These are phyloP conservation scores for Micromesistius poutassou DNA, from an alignment of 2,797 vertebrate genomes.

Conservation along the genomic window DNA sequence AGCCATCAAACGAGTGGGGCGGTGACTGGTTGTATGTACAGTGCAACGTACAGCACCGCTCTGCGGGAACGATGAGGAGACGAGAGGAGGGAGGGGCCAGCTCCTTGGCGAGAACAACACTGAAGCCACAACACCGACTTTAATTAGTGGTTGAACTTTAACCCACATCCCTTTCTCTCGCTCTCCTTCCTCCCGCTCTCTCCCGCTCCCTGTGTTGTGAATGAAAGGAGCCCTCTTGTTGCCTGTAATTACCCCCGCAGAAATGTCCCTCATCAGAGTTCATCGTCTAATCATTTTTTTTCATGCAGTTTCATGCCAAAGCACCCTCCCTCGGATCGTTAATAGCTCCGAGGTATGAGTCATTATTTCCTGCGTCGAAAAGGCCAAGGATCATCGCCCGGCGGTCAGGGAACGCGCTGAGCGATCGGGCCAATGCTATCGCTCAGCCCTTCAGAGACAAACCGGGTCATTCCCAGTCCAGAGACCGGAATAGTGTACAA, in stretches of 20 bases:
- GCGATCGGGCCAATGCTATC: constrained; percentile 50
- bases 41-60: constrained; percentile 31
- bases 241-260: constrained; percentile 49
- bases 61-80: constrained; percentile 41
- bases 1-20: constrained; percentile 61
- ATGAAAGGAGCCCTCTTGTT: constrained; percentile 28
- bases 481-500: constrained; percentile 29
- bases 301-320: constrained; percentile 29
- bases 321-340: constrained; percentile 35
- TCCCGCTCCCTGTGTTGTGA: background rate
- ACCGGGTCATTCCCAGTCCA: background rate
- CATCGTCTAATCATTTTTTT: constrained; percentile 47
- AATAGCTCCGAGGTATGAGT: constrained; percentile 41
- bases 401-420: constrained; percentile 22
- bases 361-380: constrained; percentile 50
- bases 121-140: constrained; percentile 55
- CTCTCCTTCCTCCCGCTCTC: constrained; percentile 41
- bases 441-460: constrained; percentile 22
- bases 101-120: constrained; percentile 53
- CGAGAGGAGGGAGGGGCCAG: constrained; percentile 50
- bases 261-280: constrained; percentile 54
- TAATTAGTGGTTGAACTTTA: constrained; percentile 71
- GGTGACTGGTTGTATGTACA: constrained; percentile 30
- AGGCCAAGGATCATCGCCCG: background rate
- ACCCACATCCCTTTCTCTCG: constrained; percentile 56